Evolutionary conservation across 1,140 invertebrate genomes (phyloP).

Genomic region (Cecropterus lyciades): DNA sequence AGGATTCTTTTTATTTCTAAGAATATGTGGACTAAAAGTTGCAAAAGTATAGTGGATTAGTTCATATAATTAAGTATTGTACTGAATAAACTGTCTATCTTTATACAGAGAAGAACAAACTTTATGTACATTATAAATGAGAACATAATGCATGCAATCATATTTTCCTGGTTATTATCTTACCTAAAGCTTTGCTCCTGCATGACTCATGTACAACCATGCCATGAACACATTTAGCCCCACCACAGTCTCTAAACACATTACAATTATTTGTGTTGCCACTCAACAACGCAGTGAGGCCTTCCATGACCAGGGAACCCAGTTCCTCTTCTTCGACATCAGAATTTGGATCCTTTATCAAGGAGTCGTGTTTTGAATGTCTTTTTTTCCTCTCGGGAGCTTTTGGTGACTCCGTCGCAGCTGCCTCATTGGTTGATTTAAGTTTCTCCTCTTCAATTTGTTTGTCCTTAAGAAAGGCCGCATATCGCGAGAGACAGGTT

Average conservation of each 20-base stretch:
- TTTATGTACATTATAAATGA: too few species aligned
- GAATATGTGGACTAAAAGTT: too few species aligned
- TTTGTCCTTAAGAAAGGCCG: slow-evolving; percentile 90
- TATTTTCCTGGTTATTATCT: slow-evolving; percentile 34
- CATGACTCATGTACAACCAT: slow-evolving; percentile 94
- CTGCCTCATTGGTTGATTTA: slow-evolving; percentile 52
- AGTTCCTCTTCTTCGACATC: slow-evolving; percentile 89
- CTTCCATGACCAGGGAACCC: slow-evolving; percentile 94
- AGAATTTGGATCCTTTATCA: slow-evolving; percentile 80
- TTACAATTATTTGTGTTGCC: slow-evolving; percentile 95
- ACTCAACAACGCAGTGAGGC: slow-evolving; percentile 91
- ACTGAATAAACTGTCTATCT: too few species aligned
- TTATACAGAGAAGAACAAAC: too few species aligned
- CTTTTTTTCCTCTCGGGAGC: slow-evolving; percentile 71
- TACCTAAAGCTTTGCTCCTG: slow-evolving; percentile 90
- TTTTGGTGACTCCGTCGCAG: slow-evolving; percentile 59
- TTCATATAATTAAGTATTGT: too few species aligned
- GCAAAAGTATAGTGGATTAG: too few species aligned
- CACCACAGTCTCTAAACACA: slow-evolving; percentile 96
- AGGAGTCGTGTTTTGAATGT: slow-evolving; percentile 69
- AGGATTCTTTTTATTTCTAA: too few species aligned
- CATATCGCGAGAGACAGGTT: slow-evolving; percentile 95
- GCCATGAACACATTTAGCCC: slow-evolving; percentile 95
- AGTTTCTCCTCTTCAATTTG: slow-evolving; percentile 77
- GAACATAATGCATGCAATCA: too few species aligned